Conservation (phyloP, 2,888 invertebrate species). For the Rosalia funebris region DNA sequence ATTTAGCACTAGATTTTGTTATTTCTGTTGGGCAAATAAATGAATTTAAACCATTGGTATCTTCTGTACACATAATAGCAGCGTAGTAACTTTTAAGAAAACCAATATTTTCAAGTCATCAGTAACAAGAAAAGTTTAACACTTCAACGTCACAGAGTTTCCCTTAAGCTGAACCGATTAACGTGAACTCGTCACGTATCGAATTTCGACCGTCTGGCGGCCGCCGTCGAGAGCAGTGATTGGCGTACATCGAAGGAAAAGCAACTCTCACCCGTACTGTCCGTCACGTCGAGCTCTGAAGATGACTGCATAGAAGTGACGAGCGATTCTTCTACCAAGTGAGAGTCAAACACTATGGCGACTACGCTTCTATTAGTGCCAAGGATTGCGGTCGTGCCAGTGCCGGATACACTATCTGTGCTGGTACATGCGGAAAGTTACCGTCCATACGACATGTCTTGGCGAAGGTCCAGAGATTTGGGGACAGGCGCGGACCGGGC, state of each 20-base stretch:
- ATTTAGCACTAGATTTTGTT: too few species aligned
- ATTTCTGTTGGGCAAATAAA: too few species aligned
- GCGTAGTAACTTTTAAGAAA: too few species aligned
- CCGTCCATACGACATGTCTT: slow-evolving; percentile 40
- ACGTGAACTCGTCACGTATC: too few species aligned
- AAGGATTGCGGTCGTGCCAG: slow-evolving; percentile 59
- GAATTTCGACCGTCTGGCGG: background rate
- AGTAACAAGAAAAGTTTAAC: too few species aligned
- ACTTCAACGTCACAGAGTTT: too few species aligned
- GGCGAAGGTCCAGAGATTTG: slow-evolving; percentile 8
- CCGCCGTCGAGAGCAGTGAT: slow-evolving; percentile 22
- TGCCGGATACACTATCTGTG: slow-evolving; percentile 56
- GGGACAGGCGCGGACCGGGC: too few species aligned
- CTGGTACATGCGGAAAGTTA: slow-evolving; percentile 53
- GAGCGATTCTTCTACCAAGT: slow-evolving; percentile 64
- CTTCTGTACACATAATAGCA: too few species aligned
- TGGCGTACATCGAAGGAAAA: slow-evolving; percentile 51
- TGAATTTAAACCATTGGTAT: too few species aligned
- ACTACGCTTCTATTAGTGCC: slow-evolving; percentile 60
- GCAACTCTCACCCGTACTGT: slow-evolving; percentile 59
- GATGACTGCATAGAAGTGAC: slow-evolving; percentile 61
- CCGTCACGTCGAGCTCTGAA: slow-evolving; percentile 58
- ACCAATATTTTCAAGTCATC: too few species aligned
- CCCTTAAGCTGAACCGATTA: too few species aligned
- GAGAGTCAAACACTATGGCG: slow-evolving; percentile 56